Base-by-base conservation (phyloP, 2,113 vertebrate species). In the Cheilinus undulatus region DNA sequence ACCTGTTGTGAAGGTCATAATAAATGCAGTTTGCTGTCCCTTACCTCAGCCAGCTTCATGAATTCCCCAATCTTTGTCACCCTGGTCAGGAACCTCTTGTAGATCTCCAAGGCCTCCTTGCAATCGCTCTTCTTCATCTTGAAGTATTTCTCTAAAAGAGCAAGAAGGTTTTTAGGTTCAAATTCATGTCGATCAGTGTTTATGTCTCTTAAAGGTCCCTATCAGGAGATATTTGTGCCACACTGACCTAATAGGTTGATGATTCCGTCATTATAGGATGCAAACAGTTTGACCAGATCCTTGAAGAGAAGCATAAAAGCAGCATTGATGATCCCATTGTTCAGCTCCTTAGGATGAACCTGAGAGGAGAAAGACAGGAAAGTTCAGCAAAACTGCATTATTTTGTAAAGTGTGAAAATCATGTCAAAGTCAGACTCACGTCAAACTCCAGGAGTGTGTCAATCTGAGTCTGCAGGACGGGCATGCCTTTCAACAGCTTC, bases 121-220 rank as follows among this genome's bases (percentile, higher is more conserved):
- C 98, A 99, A 38, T 99, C 97, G 43, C 95, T 95, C 88, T 98
- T 99, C 93, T 99, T 99, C 98, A 99, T 99, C 93, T 99, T 98
- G 93, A 99, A 99, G 91, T 97, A 99, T 90, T 99, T 99, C 94
- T 99, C 98, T 99, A 40, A 70, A 11, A 66, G 26, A 22, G 19
- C 19, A 63, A 48, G 0, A 49, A 0, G 12, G n/a, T n/a, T 36
- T 34, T 3, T 32, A 32, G 14, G 20, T n/a, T 73, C 26, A 60
- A 5, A 32, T 27, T 60, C 32, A 48, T 0, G 1, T 8, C 6
- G 0, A 50, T 36, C 2, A 15, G 27, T 1, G 42, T 48, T 19
- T 27, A 19, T 2, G 42, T 46, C n/a, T 23, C 10, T 14, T 19
- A 15, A 24, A 12, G 12, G 32, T 3, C 11, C 11, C 5, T 11